phyloP scores from a whole-genome alignment of 2,888 invertebrate species.

The Dynastes maya region DNA sequence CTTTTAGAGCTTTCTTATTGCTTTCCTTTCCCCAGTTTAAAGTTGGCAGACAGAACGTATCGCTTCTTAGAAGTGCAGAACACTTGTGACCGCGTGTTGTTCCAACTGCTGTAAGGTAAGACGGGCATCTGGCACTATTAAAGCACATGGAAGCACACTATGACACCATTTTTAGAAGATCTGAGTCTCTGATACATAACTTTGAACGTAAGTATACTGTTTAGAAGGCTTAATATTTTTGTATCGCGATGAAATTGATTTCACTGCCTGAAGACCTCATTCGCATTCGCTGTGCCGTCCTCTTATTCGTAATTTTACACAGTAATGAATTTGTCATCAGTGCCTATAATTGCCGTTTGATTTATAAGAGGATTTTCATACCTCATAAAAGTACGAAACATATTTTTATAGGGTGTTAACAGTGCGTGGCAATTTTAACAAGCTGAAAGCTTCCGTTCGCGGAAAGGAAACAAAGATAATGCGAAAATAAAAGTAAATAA shows the following conservation, averaged over 20 bases:
- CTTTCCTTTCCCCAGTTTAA: background rate
- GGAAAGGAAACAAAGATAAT: background rate
- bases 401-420: background rate
- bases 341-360: slow-evolving; percentile 3
- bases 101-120: background rate
- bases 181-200: background rate
- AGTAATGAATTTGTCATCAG: slow-evolving; percentile 21
- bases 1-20: background rate
- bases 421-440: background rate
- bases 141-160: background rate
- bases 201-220: background rate
- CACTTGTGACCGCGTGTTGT: background rate
- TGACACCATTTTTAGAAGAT: background rate
- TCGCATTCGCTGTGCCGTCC: background rate
- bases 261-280: too few relatives aligned
- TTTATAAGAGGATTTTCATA: background rate
- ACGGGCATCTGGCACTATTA: slow-evolving; percentile 22
- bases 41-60: slow-evolving; percentile 15
- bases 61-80: slow-evolving; percentile 9
- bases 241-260: too few relatives aligned
- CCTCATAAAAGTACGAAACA: background rate
- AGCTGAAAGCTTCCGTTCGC: background rate
- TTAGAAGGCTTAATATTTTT: too few relatives aligned
- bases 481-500: too few relatives aligned
- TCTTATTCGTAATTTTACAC: slow-evolving; percentile 1